Evolutionary conservation across 2,888 invertebrate genomes (phyloP), one percentile per base, ranked within the genome.

Genomic region (Drosophila setosimentum): DNA sequence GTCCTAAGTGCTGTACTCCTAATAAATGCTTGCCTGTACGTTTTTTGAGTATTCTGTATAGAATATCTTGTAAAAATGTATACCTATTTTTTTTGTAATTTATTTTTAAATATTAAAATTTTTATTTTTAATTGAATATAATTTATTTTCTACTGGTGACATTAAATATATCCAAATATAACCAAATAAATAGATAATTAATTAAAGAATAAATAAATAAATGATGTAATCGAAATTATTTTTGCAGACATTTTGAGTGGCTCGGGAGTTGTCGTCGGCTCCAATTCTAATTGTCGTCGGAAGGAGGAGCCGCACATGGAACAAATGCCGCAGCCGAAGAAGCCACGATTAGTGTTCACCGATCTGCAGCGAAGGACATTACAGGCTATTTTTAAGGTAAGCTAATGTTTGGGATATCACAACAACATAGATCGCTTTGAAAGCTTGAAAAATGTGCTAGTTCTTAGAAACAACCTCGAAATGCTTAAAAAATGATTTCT

Each of bases 331-430:
- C 97, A 98, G 91, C 98, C 98, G 94, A 99, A 99, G 96, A 99
- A 99, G 94, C 99, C 99, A 88, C 97, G 99, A 93, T 96, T 99
- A 94, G 99, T 99, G 94, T 99, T 99, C 96, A 99, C 99, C 93
- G 99, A 99, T 95, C 98, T 99, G 93, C 99, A 99, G 95, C 96
- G 99, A 94, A 97, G 99, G 95, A 99, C 99, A 93, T 97, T 99
- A 94, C 99, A 99, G 96, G 99, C 99, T 95, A 99, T 99, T 96
- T 99, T 99, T 96, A 99, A 99, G 96, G 98, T 98, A 94, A 68
- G 70, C 33, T n/a, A n/a, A 10, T 1, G 6, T 2, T 5, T 4
- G 6, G 11, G 10, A 10, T 2, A 21, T 1, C 7, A 16, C 8
- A 8, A 21, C 16, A 45, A 45, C 13, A 33, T 3, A 13, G 21